Evolutionary conservation across 2,888 invertebrate species (phyloP).

Genomic region (Phaonia tiefii): DNA sequence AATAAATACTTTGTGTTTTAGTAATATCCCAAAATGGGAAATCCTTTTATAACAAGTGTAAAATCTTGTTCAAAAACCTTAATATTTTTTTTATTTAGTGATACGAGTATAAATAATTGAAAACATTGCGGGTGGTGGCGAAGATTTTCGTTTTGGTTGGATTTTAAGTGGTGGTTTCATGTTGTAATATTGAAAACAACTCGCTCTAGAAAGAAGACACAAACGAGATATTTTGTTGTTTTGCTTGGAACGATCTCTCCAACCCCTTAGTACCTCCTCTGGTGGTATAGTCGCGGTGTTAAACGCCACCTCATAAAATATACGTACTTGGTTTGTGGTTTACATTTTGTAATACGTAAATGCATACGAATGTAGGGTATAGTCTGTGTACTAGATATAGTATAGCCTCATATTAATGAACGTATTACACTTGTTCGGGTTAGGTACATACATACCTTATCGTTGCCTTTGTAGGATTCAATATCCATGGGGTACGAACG

Average conservation of each 20-base stretch:
- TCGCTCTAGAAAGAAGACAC: conserved; percentile 3
- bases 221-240: conserved; percentile 18
- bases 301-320: conserved; percentile 37
- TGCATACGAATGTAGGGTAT: background rate
- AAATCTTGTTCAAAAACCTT: background rate
- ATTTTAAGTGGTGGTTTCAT: conserved; percentile 19
- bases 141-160: background rate
- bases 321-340: conserved; percentile 41
- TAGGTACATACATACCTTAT: conserved; percentile 5
- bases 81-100: background rate
- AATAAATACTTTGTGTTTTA: background rate
- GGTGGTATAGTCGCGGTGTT: conserved; percentile 3
- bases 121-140: conserved; percentile 55
- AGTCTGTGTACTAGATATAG: too few relatives aligned
- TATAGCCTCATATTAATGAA: too few relatives aligned
- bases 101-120: conserved; percentile 27
- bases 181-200: conserved; percentile 27
- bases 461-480: conserved; percentile 13
- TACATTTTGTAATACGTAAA: conserved; percentile 7
- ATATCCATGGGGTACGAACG: conserved; percentile 3
- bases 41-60: conserved; percentile 30
- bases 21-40: background rate
- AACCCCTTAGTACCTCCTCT: background rate
- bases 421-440: background rate
- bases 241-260: conserved; percentile 12